Conservation (phyloP, 2,797 vertebrate genomes). For the Zenarchopterus dispar region DNA sequence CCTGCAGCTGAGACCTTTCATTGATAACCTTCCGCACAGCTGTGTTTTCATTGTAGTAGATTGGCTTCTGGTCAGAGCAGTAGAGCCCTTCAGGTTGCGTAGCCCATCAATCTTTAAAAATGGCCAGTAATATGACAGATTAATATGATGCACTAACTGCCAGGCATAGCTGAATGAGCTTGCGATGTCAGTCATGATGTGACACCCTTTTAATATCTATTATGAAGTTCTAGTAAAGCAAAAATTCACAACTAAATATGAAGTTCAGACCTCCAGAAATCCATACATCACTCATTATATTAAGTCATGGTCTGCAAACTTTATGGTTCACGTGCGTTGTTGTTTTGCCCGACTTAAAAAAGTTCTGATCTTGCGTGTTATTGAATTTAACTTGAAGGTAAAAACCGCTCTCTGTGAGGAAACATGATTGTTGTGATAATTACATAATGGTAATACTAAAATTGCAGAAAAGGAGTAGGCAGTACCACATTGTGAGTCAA, state of each 20-base stretch:
- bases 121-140: neutral
- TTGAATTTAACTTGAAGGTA: too few species aligned
- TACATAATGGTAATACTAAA: too few species aligned
- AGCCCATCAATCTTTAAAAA: neutral
- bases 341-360: too few species aligned
- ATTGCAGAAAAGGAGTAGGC: too few species aligned
- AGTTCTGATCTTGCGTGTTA: too few species aligned
- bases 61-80: neutral
- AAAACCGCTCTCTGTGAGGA: too few species aligned
- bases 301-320: neutral
- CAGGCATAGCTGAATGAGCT: neutral
- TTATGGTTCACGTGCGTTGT: neutral
- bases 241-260: neutral
- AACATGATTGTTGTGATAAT: too few species aligned
- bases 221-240: neutral
- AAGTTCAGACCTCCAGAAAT: neutral
- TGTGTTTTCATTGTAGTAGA: neutral
- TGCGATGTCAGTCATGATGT: too few species aligned
- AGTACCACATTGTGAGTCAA: too few species aligned
- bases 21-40: neutral
- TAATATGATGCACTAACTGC: neutral
- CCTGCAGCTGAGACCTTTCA: conserved; percentile 22
- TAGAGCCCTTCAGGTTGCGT: neutral
- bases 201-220: too few species aligned
- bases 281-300: neutral